Percentiles rank a stretch among this genome's conserved stretches.
Conservation (phyloP, 2,113 vertebrate species). For the Thermophis baileyi region DNA sequence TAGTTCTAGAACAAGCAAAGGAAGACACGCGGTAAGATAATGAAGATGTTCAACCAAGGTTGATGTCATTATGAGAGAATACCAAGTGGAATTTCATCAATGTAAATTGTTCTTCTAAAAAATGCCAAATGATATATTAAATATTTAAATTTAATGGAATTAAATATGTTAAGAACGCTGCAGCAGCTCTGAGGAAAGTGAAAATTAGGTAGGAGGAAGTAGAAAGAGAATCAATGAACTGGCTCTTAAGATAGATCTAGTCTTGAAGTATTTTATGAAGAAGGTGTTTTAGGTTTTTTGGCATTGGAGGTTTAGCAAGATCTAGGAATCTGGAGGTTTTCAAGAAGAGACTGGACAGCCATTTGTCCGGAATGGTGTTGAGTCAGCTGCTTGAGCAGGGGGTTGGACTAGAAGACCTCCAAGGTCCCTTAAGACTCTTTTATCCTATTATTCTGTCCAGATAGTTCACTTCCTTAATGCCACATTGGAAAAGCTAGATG, state of each 20-base stretch:
- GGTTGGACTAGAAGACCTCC: not conserved
- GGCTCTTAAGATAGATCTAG: too few species aligned
- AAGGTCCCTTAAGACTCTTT: not conserved
- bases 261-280: not conserved
- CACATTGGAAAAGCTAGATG: not conserved
- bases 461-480: not conserved
- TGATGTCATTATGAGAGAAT: not conserved
- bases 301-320: not conserved
- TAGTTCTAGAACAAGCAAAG: slow-evolving; percentile 15
- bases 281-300: not conserved
- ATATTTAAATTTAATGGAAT: not conserved
- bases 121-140: not conserved
- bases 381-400: too few species aligned
- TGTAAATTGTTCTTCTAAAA: not conserved
- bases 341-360: too few species aligned
- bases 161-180: not conserved
- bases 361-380: too few species aligned
- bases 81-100: not conserved
- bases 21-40: not conserved
- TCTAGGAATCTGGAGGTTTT: not conserved
- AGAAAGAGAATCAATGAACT: not conserved
- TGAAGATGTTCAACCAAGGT: not conserved
- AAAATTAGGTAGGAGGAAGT: too few species aligned
- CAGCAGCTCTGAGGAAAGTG: not conserved
- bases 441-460: too few species aligned